Conservation (phyloP, 2,888 invertebrate species). For the Brenthis daphne region DNA sequence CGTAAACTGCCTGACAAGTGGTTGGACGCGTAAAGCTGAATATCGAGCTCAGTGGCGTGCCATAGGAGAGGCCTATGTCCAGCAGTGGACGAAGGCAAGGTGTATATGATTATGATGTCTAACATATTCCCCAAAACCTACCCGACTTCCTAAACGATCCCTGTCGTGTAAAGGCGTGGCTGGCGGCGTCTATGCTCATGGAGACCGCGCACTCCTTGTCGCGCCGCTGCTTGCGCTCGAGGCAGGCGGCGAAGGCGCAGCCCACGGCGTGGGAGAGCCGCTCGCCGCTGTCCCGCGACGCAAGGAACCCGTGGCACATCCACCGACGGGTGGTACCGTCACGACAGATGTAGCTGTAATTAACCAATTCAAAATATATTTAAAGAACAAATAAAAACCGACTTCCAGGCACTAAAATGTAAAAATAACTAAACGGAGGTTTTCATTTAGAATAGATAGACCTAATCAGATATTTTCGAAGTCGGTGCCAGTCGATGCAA, state of each 20-base stretch:
- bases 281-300: slow-evolving; percentile 97
- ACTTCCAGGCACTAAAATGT: too few relatives aligned
- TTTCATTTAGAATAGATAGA: too few relatives aligned
- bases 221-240: slow-evolving; percentile 98
- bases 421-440: too few relatives aligned
- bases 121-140: slow-evolving; percentile 34
- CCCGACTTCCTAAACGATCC: slow-evolving; percentile 93
- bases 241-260: slow-evolving; percentile 98
- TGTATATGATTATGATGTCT: background rate
- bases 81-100: too few relatives aligned
- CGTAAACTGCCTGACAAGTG: too few relatives aligned
- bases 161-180: slow-evolving; percentile 94
- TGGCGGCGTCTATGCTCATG: slow-evolving; percentile 95
- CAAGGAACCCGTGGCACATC: slow-evolving; percentile 99
- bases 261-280: slow-evolving; percentile 99
- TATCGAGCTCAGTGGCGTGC: too few relatives aligned
- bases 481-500: too few relatives aligned
- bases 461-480: too few relatives aligned
- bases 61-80: too few relatives aligned
- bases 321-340: slow-evolving; percentile 99
- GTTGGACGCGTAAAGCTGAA: too few relatives aligned
- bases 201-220: slow-evolving; percentile 98
- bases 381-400: too few relatives aligned
- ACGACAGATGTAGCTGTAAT: slow-evolving; percentile 96
- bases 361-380: too few relatives aligned